Percentiles rank a stretch among this genome's conserved stretches.
phyloP scores from a whole-genome alignment of 2,113 vertebrate genomes.

The Lamprotornis superbus region DNA sequence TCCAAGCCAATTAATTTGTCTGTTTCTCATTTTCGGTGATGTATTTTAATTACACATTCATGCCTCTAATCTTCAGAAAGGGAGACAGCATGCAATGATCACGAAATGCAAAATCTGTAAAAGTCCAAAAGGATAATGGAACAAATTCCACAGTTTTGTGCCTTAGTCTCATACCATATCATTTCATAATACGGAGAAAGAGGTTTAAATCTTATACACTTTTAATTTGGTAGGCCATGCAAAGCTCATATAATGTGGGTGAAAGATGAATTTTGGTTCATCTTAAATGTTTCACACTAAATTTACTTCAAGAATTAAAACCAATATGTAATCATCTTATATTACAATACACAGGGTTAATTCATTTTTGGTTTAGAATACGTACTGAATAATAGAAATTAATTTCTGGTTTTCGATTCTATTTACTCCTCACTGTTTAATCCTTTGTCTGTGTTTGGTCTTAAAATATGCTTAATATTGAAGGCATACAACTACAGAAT shows the following conservation, averaged over 20 bases:
- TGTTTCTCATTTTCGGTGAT: slow-evolving; percentile 52
- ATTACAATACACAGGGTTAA: background rate
- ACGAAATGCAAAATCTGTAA: background rate
- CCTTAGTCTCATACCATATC: background rate
- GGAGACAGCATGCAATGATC: background rate
- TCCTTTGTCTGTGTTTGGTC: background rate
- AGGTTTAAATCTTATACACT: background rate
- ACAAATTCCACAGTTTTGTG: background rate
- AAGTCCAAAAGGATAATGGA: background rate
- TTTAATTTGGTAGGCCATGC: background rate
- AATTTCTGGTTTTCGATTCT: background rate
- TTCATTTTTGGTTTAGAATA: background rate
- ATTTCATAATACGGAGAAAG: background rate
- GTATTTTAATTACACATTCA: slow-evolving; percentile 55
- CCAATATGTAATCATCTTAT: background rate
- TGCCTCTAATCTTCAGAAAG: background rate
- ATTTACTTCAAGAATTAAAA: background rate
- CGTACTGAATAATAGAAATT: background rate
- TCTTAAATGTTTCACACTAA: background rate
- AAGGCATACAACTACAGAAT: background rate
- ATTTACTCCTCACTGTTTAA: background rate
- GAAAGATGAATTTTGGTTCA: background rate
- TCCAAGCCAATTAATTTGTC: slow-evolving; percentile 62
- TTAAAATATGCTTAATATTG: background rate
- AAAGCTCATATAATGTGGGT: background rate